phyloP scores from a whole-genome alignment of 2,888 invertebrate genomes.

The Eristalis intricaria region DNA sequence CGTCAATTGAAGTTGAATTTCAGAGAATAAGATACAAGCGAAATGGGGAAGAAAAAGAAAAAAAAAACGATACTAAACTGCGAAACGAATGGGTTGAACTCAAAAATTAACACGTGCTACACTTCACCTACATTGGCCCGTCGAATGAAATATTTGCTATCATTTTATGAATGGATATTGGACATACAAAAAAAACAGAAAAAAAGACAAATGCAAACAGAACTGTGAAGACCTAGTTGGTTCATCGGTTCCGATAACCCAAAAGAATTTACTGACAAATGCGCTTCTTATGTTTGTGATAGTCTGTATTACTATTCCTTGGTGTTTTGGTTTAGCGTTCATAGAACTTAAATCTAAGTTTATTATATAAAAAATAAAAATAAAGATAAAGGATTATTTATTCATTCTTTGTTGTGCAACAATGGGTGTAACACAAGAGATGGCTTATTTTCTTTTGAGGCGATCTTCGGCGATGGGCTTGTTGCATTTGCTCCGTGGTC shows the following conservation, averaged over 20 bases:
- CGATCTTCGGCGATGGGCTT: background rate
- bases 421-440: constrained; percentile 29
- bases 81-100: constrained; percentile 37
- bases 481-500: constrained; percentile 2
- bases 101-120: constrained; percentile 31
- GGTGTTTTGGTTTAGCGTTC: constrained; percentile 37
- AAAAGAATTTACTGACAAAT: constrained; percentile 38
- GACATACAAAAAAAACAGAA: constrained; percentile 8
- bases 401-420: constrained; percentile 29
- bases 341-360: constrained; percentile 20
- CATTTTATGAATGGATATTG: constrained; percentile 27
- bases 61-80: background rate
- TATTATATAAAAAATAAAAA: constrained; percentile 32
- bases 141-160: constrained; percentile 27
- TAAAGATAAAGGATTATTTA: constrained; percentile 41
- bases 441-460: constrained; percentile 17
- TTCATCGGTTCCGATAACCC: constrained; percentile 14
- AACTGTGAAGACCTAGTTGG: constrained; percentile 46
- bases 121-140: constrained; percentile 29
- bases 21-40: background rate
- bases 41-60: background rate
- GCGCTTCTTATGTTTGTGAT: constrained; percentile 48
- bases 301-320: constrained; percentile 26
- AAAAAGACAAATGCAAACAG: constrained; percentile 1
- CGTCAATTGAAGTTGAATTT: constrained; percentile 15